phyloP scores from a whole-genome alignment of 2,797 vertebrate species.

The Threskiornis aethiopicus region DNA sequence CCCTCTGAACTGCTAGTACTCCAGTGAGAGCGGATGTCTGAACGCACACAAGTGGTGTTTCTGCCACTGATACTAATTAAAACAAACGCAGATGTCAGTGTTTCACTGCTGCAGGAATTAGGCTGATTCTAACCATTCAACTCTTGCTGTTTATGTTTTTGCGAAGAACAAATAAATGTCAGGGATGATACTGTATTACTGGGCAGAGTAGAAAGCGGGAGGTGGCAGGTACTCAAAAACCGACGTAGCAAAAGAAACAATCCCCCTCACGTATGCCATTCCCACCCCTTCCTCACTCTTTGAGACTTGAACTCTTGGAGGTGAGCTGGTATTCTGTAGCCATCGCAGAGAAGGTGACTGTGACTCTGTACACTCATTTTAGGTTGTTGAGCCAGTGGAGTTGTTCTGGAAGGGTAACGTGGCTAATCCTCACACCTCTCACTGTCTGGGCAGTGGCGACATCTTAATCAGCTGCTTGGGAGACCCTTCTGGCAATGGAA shows the following conservation, averaged over 20 bases:
- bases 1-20: background rate
- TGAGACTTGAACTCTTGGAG: background rate
- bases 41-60: background rate
- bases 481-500: slow-evolving; percentile 84
- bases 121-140: too few relatives aligned
- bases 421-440: slow-evolving; percentile 87
- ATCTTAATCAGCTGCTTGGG: slow-evolving; percentile 91
- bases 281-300: background rate
- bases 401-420: slow-evolving; percentile 82
- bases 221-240: background rate
- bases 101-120: background rate
- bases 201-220: background rate
- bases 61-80: background rate
- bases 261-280: background rate
- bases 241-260: background rate
- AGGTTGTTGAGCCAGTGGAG: slow-evolving; percentile 87
- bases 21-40: background rate
- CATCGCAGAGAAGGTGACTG: too few relatives aligned
- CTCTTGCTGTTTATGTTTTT: background rate
- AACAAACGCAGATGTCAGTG: background rate
- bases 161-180: background rate
- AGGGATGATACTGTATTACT: background rate
- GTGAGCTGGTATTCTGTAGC: background rate
- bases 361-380: background rate
- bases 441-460: slow-evolving; percentile 89